A percentile compares a stretch with the other conserved stretches of the same genome.
These are phyloP conservation scores for Ranitomeya imitator DNA, from an alignment of 2,113 vertebrate genomes.

Conservation along the genomic window DNA sequence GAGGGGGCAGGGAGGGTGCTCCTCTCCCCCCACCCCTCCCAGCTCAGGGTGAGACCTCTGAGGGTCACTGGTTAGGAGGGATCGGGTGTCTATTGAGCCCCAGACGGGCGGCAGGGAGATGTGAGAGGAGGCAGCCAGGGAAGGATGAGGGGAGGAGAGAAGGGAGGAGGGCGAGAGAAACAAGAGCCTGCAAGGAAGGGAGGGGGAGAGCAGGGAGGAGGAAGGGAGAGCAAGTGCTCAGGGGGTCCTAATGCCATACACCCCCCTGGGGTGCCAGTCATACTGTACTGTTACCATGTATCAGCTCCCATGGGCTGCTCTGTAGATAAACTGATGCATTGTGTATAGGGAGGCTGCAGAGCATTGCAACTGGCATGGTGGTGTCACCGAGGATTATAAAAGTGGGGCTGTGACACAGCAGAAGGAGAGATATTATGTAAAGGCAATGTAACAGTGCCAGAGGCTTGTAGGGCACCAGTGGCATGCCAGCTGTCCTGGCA, in stretches of 20 bases:
- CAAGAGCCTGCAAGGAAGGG: slow-evolving; percentile 5
- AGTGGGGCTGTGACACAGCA: background rate
- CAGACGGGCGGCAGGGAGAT: slow-evolving; percentile 50
- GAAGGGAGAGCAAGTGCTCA: background rate
- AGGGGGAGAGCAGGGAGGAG: slow-evolving; percentile 18
- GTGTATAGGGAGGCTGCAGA: background rate
- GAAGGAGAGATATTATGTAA: background rate
- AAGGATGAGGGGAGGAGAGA: background rate
- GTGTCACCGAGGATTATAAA: background rate
- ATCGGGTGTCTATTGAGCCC: slow-evolving; percentile 46
- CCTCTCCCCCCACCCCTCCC: slow-evolving; percentile 42
- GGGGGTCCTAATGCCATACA: background rate
- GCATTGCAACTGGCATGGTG: background rate
- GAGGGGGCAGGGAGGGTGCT: background rate
- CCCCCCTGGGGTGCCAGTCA: slow-evolving; percentile 9
- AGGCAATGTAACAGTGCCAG: background rate
- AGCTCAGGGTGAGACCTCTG: slow-evolving; percentile 13
- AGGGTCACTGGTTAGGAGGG: background rate
- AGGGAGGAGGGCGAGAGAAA: background rate
- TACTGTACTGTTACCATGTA: background rate
- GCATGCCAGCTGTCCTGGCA: background rate
- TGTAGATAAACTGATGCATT: background rate
- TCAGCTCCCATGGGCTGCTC: background rate
- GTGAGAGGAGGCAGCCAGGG: slow-evolving; percentile 44
- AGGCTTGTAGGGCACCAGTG: too few species aligned